Evolutionary conservation across 2,888 invertebrate genomes (phyloP), one percentile per base, ranked within the genome.

Genomic region (Eristalis intricaria): DNA sequence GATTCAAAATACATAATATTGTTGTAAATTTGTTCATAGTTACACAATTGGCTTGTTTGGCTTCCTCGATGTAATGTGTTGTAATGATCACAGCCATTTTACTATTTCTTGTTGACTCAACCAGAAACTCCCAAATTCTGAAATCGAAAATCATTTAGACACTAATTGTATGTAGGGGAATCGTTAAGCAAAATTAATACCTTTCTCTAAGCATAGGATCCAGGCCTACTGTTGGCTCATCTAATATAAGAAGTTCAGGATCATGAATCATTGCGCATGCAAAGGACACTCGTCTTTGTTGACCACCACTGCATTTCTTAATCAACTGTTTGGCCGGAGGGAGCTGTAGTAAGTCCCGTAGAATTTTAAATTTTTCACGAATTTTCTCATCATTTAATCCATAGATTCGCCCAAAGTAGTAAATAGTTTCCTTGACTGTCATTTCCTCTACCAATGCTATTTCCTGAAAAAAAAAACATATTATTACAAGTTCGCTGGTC

Each of bases 31-130:
- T 40, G n/a, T 32, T 4, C 8, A n/a, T 40, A 90, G 93, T 94
- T 93, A 97, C 97, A 93, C 94, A 95, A 91, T 96, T 95, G 3
- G 97, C 97, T 91, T 96, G 96, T 90, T 95, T 95, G 3, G 98
- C 96, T 93, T 98, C 98, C 91, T 98, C 98, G 83, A 98, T 98
- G 91, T 98, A 98, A 93, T 98, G 98, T 15, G 98, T 98, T 0
- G 98, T 98, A 79, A 98, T 97, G 81, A 98, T 96, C 73, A 98
- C 96, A 8, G 98, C 96, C 82, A 96, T 95, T 40, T 96, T 95
- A 63, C 95, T 94, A 89, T 94, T 94, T 87, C 94, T 93, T 0
- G 97, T 95, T 76, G 97, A 94, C 84, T 96, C 95, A 4, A 96
- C 94, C 75, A 98, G 94, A 92, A 97, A 96, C 85, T 96, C 95